Evolutionary conservation across 2,888 invertebrate genomes (phyloP), one percentile per base, ranked within the genome.

Genomic region (Panzeria rudis): DNA sequence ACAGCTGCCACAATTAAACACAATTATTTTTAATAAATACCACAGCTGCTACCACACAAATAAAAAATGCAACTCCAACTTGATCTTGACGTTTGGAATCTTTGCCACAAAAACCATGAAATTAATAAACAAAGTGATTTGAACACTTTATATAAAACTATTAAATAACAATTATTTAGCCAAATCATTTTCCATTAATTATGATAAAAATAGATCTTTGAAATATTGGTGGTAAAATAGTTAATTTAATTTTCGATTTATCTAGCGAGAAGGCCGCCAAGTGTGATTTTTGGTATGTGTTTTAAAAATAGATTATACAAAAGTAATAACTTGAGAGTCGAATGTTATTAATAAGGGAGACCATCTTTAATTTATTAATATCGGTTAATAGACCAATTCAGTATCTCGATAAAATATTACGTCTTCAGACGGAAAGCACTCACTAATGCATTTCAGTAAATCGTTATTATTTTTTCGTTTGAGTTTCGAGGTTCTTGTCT

Each of bases 1-100:
- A 66, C 80, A 80, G 80, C 80, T 80, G 80, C 80, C 56, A 80
- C 73, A 80, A 80, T 80, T 73, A 73, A 29, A 80, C 50, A 59
- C 32, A 80, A 73, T 80, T 73, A 59, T 73, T 62, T 35, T 62
- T 23, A 44, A 54, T 66, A 66, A 80, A 80, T 56, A 56, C 62
- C 62, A 23, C 17, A 78, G 29, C n/a, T 6, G n/a, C 23, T 15
- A 41, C 35, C 17, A 59, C 44, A 32, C 23, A 17, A 72, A 20
- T 5, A 66, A 64, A 44, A 32, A n/a, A 2, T 13, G 17, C 66
- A 47, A 35, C 35, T 32, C 56, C 77, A 47, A 68, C 77, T 59
- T 77, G 77, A 68, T 77, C 66, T 77, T 77, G 77, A 78, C 47
- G 50, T 52, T 61, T 50, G 50, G 11, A 69, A 56, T 78, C 13